These are phyloP conservation scores for Bos javanicus DNA, from an alignment of 2,113 vertebrate species.

Conservation along the genomic window DNA sequence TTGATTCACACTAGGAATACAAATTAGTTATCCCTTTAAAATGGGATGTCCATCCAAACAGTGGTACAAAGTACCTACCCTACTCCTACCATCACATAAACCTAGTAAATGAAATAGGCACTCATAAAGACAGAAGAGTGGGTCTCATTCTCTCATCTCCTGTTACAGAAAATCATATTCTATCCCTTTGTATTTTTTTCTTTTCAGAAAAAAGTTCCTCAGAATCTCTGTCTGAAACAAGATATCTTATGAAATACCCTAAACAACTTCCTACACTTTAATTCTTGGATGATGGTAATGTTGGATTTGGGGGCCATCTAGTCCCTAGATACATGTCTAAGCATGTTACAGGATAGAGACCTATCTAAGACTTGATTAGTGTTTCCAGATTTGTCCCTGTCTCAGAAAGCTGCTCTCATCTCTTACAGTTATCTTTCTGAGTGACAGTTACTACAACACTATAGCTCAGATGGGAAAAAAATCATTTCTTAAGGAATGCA, in stretches of 20 bases:
- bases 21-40: neutral
- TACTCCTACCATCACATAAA: neutral
- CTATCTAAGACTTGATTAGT: neutral
- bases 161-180: neutral
- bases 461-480: neutral
- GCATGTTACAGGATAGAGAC: neutral
- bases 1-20: neutral
- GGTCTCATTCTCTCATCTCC: neutral
- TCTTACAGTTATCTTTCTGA: neutral
- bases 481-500: neutral
- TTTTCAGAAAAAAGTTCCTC: neutral
- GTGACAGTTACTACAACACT: neutral
- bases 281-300: neutral
- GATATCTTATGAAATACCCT: neutral
- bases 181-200: neutral
- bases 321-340: neutral
- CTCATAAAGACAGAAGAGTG: neutral
- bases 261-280: neutral
- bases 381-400: neutral
- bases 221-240: constrained; percentile 12
- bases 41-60: neutral
- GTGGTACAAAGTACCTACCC: neutral
- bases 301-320: neutral
- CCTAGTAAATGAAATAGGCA: neutral
- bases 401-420: neutral